Evolutionary conservation across 1,140 invertebrate genomes (phyloP).

Genomic region (Drosophila bocqueti): DNA sequence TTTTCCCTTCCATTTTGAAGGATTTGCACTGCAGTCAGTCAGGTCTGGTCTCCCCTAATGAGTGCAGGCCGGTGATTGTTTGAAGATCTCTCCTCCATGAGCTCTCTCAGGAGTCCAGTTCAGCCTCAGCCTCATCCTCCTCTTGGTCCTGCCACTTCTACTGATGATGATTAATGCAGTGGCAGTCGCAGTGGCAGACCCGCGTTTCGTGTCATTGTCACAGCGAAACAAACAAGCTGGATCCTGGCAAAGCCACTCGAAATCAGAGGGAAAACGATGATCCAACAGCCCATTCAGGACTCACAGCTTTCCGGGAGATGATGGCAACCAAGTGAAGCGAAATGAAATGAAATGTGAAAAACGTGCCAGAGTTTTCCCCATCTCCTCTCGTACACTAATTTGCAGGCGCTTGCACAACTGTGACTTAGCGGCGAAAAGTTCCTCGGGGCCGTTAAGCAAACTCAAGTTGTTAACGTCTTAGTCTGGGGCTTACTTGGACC

Average conservation of each 20-base stretch:
- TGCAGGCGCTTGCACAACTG: constrained; percentile 19
- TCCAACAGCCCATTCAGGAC: constrained; percentile 8
- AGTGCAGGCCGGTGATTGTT: constrained; percentile 38
- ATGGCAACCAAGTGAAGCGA: constrained; percentile 11
- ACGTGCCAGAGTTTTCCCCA: constrained; percentile 52
- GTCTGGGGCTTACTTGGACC: constrained; percentile 11
- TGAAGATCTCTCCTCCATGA: constrained; percentile 9
- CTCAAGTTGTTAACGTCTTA: constrained; percentile 30
- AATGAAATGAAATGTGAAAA: constrained; percentile 75
- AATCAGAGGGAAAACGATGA: constrained; percentile 29
- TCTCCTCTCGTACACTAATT: constrained; percentile 22
- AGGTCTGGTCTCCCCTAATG: constrained; percentile 50
- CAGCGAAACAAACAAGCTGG: constrained; percentile 46
- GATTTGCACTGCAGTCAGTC: constrained; percentile 35
- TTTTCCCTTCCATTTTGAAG: constrained; percentile 7
- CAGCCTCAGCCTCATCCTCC: neutral
- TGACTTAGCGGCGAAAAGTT: constrained; percentile 24
- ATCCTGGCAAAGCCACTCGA: constrained; percentile 56
- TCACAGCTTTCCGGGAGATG: neutral
- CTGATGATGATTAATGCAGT: constrained; percentile 71
- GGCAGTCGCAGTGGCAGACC: constrained; percentile 43
- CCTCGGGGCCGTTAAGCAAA: constrained; percentile 13
- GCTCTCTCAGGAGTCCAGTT: constrained; percentile 12
- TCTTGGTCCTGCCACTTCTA: neutral
- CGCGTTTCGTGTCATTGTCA: constrained; percentile 74